phyloP scores from a whole-genome alignment of 2,888 invertebrate species.

The Bhutanitis thaidina region DNA sequence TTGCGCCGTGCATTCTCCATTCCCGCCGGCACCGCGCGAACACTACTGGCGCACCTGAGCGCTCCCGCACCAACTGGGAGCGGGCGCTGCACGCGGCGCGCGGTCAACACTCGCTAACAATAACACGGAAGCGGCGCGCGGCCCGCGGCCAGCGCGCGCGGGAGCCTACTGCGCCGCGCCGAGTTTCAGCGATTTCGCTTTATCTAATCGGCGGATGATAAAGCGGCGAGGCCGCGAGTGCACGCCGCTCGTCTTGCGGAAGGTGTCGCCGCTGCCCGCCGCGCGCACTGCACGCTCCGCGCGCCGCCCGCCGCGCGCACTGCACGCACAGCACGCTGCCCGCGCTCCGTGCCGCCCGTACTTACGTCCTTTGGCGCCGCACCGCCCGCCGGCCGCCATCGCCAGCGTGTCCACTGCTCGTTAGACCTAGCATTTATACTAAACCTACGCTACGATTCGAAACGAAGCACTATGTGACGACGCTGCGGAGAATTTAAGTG shows the following conservation, averaged over 20 bases:
- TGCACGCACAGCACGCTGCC: background rate
- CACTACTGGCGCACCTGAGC: constrained; percentile 32
- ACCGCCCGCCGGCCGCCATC: background rate
- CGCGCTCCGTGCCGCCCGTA: too few species aligned
- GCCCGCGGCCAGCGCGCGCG: constrained; percentile 39
- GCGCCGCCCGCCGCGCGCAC: background rate
- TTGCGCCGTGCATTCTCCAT: background rate
- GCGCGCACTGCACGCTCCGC: constrained; percentile 15
- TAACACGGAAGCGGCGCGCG: constrained; percentile 33
- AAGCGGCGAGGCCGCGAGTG: constrained; percentile 34
- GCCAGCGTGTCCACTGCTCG: background rate
- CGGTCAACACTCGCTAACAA: constrained; percentile 33
- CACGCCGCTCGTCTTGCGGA: constrained; percentile 2
- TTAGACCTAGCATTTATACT: background rate
- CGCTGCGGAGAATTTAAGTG: too few species aligned
- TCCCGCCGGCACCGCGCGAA: constrained; percentile 31
- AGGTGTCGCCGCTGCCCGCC: constrained; percentile 26
- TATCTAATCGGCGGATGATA: constrained; percentile 69
- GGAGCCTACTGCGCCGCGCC: constrained; percentile 47
- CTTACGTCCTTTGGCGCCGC: constrained; percentile 4
- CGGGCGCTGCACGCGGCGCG: constrained; percentile 14
- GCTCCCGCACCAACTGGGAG: constrained; percentile 22
- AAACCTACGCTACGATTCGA: background rate
- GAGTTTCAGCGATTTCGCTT: constrained; percentile 49
- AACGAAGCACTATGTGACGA: background rate